Evolutionary conservation across 2,888 invertebrate genomes (phyloP).

Genomic region (Phyto melanocephala): DNA sequence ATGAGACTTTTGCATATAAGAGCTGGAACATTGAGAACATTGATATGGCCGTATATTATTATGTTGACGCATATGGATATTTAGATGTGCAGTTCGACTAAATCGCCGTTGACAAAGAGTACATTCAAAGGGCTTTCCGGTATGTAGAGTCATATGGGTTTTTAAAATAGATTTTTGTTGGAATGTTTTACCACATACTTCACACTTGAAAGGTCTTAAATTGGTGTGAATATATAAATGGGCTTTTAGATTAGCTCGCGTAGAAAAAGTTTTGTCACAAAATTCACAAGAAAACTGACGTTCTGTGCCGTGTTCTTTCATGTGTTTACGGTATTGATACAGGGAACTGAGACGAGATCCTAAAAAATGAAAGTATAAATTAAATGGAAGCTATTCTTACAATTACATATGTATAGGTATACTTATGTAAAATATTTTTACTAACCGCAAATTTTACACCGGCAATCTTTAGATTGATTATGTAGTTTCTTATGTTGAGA

Average conservation of each 20-base stretch:
- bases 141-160: constrained; percentile 68
- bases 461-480: constrained; percentile 19
- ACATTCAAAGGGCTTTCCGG: constrained; percentile 68
- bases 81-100: constrained; percentile 68
- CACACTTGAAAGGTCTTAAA: constrained; percentile 67
- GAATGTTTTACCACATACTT: constrained; percentile 67
- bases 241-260: constrained; percentile 62
- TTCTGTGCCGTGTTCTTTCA: constrained; percentile 65
- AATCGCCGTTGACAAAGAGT: constrained; percentile 67
- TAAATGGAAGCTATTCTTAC: neutral
- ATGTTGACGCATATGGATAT: constrained; percentile 67
- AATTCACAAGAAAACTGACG: constrained; percentile 65
- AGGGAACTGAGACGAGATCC: constrained; percentile 57
- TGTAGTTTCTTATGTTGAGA: constrained; percentile 61
- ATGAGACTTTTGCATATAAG: constrained; percentile 68
- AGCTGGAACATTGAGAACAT: constrained; percentile 66
- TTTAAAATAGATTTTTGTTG: constrained; percentile 67
- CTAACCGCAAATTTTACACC: constrained; percentile 53
- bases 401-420: neutral
- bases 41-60: constrained; percentile 68
- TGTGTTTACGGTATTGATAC: constrained; percentile 62
- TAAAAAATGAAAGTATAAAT: constrained; percentile 12
- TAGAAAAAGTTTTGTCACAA: constrained; percentile 65
- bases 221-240: constrained; percentile 68
- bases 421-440: no score